Evolutionary conservation across 2,888 invertebrate species (phyloP), one percentile per base, ranked within the genome.

Genomic region (Desoria tigrina): DNA sequence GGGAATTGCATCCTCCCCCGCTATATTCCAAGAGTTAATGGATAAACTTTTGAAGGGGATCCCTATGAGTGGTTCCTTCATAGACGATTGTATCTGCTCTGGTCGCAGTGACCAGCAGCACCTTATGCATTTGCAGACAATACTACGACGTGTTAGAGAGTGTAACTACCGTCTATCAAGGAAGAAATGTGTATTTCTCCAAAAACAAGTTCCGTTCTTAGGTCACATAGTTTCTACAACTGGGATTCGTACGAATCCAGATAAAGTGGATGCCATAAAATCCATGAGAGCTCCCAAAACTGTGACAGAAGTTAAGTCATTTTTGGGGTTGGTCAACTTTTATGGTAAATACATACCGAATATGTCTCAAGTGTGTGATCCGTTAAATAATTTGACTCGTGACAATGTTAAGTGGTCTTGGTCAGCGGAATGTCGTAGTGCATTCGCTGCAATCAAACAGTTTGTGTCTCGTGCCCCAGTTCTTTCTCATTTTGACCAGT

Each of bases 111-210:
- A 66, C 61, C 11, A 66, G 69, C 27, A 77, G 79, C 62, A 66
- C 77, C 68, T 78, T 7, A 16, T 42, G 21, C 75, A 76, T 68
- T 60, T 79, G 6, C 56, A 53, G 21, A 49, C 11, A 11, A 18
- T 49, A 7, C 49, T 49, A 11, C 75, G 77, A 21, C 54, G 77
- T 1, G 70, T 78, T 42, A 16, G 59, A 26, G 57, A 71, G 6
- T 68, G 65, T 7, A 77, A 76, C 3, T 77, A 78, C 23, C 69
- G 73, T 55, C 64, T 79, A 11, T 78, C 77, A 21, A 58, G 57
- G 7, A 59, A 76, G n/a, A 80, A 80, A 64, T 80, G 79, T 74
- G 56, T 68, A 11, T 79, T 80, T 62, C 69, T 78, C 24, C 7
- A 69, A 42, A 14, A 59, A 1, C 61, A 62, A 16, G 66, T 78